These are phyloP conservation scores for Drosophila niveifrons DNA, from an alignment of 2,888 invertebrate genomes.

Conservation along the genomic window DNA sequence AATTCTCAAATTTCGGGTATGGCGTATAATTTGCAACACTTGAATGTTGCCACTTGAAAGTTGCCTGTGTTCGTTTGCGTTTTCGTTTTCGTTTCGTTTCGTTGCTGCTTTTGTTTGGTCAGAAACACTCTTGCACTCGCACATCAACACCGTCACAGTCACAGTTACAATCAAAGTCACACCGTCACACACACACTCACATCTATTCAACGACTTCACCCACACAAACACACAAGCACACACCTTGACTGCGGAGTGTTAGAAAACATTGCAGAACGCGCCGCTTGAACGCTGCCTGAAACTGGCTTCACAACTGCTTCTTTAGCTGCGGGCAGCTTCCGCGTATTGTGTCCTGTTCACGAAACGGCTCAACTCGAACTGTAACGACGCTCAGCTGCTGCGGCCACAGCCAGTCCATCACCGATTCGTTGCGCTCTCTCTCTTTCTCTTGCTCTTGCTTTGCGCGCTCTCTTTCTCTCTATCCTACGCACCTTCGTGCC, in stretches of 20 bases:
- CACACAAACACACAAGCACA: constrained; percentile 11
- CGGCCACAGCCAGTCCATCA: constrained; percentile 40
- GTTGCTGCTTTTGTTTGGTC: constrained; percentile 52
- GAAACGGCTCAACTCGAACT: constrained; percentile 81
- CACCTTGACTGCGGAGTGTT: constrained; percentile 55
- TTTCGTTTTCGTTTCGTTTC: constrained; percentile 12
- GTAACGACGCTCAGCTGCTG: constrained; percentile 71
- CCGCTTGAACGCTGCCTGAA: constrained; percentile 11
- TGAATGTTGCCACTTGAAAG: constrained; percentile 45
- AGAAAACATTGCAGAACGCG: constrained; percentile 59
- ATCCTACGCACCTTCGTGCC: constrained; percentile 52
- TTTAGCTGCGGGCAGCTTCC: constrained; percentile 62
- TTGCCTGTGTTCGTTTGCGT: constrained; percentile 12
- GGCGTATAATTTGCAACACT: constrained; percentile 50
- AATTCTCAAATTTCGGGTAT: constrained; percentile 28
- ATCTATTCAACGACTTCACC: constrained; percentile 21
- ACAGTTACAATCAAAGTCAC: constrained; percentile 20
- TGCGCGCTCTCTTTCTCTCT: constrained; percentile 24
- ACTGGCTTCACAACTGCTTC: constrained; percentile 18
- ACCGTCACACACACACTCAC: constrained; percentile 35
- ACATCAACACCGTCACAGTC: constrained; percentile 23
- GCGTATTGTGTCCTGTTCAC: constrained; percentile 74
- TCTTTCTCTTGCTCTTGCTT: neutral
- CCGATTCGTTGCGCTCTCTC: constrained; percentile 16
- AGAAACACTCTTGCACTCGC: constrained; percentile 20